These are phyloP conservation scores for Camponotus floridanus DNA, from an alignment of 1,140 invertebrate genomes.

Conservation along the genomic window DNA sequence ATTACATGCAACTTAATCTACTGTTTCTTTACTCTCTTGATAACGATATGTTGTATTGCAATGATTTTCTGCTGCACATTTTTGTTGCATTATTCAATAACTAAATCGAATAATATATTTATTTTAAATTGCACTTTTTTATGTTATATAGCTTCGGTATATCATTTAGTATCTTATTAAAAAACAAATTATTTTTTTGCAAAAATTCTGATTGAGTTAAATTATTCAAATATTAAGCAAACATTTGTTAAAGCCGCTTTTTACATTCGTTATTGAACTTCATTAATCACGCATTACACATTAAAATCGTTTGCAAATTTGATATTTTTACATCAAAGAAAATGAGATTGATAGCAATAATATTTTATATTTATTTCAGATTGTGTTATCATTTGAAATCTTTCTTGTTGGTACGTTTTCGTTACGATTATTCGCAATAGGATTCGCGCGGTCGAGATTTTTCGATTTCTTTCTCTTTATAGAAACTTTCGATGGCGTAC, in stretches of 20 bases:
- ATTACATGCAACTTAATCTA: conserved; percentile 27
- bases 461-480: conserved; percentile 9
- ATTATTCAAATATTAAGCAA: background rate
- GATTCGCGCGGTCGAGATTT: conserved; percentile 9
- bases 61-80: conserved; percentile 19
- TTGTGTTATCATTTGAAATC: conserved; percentile 32
- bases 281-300: background rate
- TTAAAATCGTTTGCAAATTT: background rate
- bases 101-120: conserved; percentile 16
- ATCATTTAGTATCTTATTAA: conserved; percentile 10
- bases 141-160: background rate
- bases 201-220: conserved; percentile 2
- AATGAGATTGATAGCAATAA: conserved; percentile 9
- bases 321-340: background rate
- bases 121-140: conserved; percentile 15
- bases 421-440: conserved; percentile 10
- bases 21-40: conserved; percentile 22
- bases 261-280: background rate
- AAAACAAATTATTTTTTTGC: background rate
- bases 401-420: conserved; percentile 22
- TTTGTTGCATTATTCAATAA: background rate
- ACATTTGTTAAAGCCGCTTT: background rate
- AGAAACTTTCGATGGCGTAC: conserved; percentile 37
- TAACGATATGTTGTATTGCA: conserved; percentile 68
- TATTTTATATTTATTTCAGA: conserved; percentile 9